Conservation (phyloP, 2,113 vertebrate genomes). For the sheep (Ovis aries) region ARS-UI_Ramb_v3.0 NC_056069.1:21135501-21136000, state of each 20-base stretch:
- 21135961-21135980: neutral
- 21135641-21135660: neutral
- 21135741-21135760: neutral
- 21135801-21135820: neutral
- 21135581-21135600: neutral
- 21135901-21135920: neutral
- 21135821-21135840: neutral
- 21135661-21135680: neutral
- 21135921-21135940: neutral
- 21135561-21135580: slow-evolving; percentile 10
- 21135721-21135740: neutral
- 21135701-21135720: neutral
- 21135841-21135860: neutral
- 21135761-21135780: slow-evolving; percentile 9
- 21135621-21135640: slow-evolving; percentile 11
- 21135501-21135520: slow-evolving; percentile 44
- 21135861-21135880: neutral
- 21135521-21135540: slow-evolving; percentile 40
- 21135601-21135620: slow-evolving; percentile 40
- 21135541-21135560: slow-evolving; percentile 46
- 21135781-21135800: neutral
- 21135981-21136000: neutral
- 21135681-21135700: neutral
- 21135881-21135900: neutral
- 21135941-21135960: fast-evolving